A percentile compares a stretch with the other conserved stretches of the same genome.
Conservation (phyloP, 2,113 vertebrate species). For the Reinhardtius hippoglossoides region DNA sequence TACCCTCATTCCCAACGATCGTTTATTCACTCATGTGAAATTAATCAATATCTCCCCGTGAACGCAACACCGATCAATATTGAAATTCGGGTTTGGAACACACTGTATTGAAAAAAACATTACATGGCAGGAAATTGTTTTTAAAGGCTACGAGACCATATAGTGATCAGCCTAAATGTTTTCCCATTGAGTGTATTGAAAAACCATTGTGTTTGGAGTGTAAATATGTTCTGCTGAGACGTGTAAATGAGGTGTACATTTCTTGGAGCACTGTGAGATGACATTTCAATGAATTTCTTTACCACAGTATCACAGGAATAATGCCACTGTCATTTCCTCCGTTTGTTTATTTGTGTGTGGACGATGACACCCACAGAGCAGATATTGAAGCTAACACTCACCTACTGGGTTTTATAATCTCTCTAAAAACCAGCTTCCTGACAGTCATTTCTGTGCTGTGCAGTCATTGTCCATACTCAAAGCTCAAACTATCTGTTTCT, state of each 20-base stretch:
- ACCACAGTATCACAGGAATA: slow-evolving; percentile 19
- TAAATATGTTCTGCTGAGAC: slow-evolving; percentile 19
- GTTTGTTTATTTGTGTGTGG: slow-evolving; percentile 26
- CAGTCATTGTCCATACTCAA: too few species aligned
- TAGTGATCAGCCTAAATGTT: slow-evolving; percentile 36
- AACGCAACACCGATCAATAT: slow-evolving; percentile 23
- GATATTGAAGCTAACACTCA: not conserved
- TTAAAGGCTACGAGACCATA: slow-evolving; percentile 38
- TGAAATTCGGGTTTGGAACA: slow-evolving; percentile 42
- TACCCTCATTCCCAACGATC: slow-evolving; percentile 5
- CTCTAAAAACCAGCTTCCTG: too few species aligned
- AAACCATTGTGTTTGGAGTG: slow-evolving; percentile 15
- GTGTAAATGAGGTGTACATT: slow-evolving; percentile 33
- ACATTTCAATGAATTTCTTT: slow-evolving; percentile 18
- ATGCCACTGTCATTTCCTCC: slow-evolving; percentile 12
- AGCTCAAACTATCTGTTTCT: too few species aligned
- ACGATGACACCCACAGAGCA: slow-evolving; percentile 13
- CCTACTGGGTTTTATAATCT: too few species aligned
- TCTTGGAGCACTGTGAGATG: slow-evolving; percentile 11
- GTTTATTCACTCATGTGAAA: slow-evolving; percentile 48
- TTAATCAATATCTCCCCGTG: slow-evolving; percentile 35
- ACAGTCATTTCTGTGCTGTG: too few species aligned
- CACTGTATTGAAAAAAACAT: slow-evolving; percentile 45
- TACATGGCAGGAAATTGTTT: slow-evolving; percentile 37
- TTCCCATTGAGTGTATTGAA: slow-evolving; percentile 30